Base-by-base conservation (phyloP, 1,140 invertebrate species). In the Rhagoletis pomonella region DNA sequence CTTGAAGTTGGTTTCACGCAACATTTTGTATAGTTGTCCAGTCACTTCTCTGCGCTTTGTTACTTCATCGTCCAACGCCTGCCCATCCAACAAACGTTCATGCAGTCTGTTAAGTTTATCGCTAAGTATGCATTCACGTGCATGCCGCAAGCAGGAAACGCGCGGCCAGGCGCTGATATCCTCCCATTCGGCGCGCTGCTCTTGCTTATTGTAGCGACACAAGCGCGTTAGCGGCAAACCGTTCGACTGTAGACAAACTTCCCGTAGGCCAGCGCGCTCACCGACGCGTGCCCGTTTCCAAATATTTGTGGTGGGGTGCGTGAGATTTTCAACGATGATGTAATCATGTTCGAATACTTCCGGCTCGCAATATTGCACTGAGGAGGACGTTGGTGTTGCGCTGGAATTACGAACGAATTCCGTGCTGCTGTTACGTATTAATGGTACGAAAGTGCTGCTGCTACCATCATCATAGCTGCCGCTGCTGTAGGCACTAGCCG, bases 191-290 rank as follows among this genome's bases (percentile, higher is more conserved):
- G 91, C 90, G 0, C 86, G 59, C 12, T 59, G 55, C 12, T 2
- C 67, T 0, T 60, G 44, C 4, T 3, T 3, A 73, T 88, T 47
- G 42, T 86, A 87, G 1, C 67, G 44, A 44, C 91, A 92, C 42
- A 73, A 29, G 1, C 91, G 88, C 1, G 90, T 91, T n/a, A 92
- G 88, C 4, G 91, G 91, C 50, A 92, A 60, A 47, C 91, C 91
- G 42, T 91, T 91, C 0, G 73, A 73, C 0, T 88, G 73, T 2
- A 92, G 81, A 5, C 91, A 92, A 2, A 91, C 77, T 14, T 91
- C 90, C 12, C 89, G 89, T 4, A 91, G 58, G 0, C 88, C 90
- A 6, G 89, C 90, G 3, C 39, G 17, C 62, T 92, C 89, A 3
- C 90, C 90, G 19, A 90, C 84, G 29, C 73, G 64, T 4, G 90